Evolutionary conservation across 2,797 vertebrate genomes (phyloP).

Genomic region (Paramormyrops hopkinsi): DNA sequence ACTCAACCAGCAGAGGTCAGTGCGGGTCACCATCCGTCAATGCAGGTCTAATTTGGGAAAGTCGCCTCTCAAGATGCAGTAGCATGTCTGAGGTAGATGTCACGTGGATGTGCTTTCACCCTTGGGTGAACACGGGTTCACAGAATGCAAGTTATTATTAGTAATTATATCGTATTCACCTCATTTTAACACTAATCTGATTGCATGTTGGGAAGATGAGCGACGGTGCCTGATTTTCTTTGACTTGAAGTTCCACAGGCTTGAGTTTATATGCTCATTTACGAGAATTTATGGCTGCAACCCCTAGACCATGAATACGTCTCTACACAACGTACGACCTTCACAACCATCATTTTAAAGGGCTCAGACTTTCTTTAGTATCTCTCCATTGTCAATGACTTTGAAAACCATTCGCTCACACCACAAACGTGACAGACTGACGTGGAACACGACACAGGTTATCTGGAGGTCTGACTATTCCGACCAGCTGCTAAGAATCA

Average conservation of each 20-base stretch:
- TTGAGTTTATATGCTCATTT: background rate
- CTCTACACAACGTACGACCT: background rate
- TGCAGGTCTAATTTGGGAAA: constrained; percentile 35
- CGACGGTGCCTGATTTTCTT: background rate
- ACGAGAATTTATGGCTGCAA: background rate
- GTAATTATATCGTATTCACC: background rate
- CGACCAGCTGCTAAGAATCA: background rate
- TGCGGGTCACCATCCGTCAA: constrained; percentile 26
- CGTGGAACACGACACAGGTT: background rate
- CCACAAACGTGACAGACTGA: background rate
- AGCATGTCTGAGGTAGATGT: background rate
- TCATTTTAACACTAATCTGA: background rate
- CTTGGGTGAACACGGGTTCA: background rate
- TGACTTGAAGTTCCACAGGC: background rate
- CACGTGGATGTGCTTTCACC: background rate
- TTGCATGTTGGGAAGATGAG: background rate
- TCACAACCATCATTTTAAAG: background rate
- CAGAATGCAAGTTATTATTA: background rate
- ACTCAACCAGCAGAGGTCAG: constrained; percentile 42
- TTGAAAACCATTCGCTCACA: background rate
- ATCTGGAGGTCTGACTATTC: background rate
- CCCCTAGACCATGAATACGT: background rate
- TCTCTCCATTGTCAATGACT: background rate
- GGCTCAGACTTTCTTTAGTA: background rate
- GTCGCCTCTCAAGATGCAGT: constrained; percentile 28